phyloP scores from a whole-genome alignment of 2,888 invertebrate genomes.

The Meteorus colon region DNA sequence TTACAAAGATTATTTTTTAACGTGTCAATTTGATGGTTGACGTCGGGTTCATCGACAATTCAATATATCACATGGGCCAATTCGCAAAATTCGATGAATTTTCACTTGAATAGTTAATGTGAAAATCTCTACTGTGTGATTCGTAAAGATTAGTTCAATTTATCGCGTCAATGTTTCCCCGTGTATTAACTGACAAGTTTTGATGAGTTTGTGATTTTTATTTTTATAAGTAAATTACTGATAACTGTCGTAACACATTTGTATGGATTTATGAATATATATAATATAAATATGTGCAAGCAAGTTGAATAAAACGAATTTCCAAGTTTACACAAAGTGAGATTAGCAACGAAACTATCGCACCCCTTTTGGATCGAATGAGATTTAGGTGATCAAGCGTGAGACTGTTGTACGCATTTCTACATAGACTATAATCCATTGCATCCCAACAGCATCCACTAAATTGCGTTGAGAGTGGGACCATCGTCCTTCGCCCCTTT shows the following conservation, averaged over 20 bases:
- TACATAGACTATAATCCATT: slow-evolving; percentile 39
- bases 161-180: too few relatives aligned
- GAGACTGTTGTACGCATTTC: slow-evolving; percentile 33
- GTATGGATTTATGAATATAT: background rate
- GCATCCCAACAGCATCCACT: slow-evolving; percentile 14
- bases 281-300: background rate
- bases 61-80: too few relatives aligned
- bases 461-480: slow-evolving; percentile 26
- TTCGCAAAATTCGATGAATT: too few relatives aligned
- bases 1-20: too few relatives aligned
- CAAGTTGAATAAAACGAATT: slow-evolving; percentile 9
- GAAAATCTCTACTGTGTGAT: too few relatives aligned
- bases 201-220: too few relatives aligned
- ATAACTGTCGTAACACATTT: background rate
- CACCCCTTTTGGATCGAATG: slow-evolving; percentile 25
- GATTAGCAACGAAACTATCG: slow-evolving; percentile 39
- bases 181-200: too few relatives aligned
- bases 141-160: too few relatives aligned
- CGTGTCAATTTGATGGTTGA: too few relatives aligned
- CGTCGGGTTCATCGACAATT: too few relatives aligned
- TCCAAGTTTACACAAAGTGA: slow-evolving; percentile 22
- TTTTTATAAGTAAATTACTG: background rate
- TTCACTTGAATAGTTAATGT: too few relatives aligned
- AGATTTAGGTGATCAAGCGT: slow-evolving; percentile 41
- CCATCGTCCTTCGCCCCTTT: background rate